Percentiles rank a stretch among this genome's conserved stretches.
phyloP scores from a whole-genome alignment of 2,888 invertebrate genomes.

The Acleris laterana region DNA sequence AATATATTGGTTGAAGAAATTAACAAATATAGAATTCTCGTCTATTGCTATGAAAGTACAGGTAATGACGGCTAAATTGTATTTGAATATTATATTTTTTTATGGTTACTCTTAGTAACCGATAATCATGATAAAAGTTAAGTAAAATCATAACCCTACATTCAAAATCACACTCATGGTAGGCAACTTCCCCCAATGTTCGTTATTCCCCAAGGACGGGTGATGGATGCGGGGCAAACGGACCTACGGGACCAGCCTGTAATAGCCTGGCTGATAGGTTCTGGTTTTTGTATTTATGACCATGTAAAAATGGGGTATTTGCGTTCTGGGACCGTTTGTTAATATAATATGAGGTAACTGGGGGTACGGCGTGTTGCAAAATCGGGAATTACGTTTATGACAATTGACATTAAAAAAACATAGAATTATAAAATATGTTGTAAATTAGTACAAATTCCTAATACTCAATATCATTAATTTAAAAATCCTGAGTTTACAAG shows the following conservation, averaged over 20 bases:
- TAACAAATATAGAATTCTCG: too few relatives aligned
- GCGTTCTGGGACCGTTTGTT: slow-evolving; percentile 11
- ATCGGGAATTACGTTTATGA: too few relatives aligned
- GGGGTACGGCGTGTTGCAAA: not conserved
- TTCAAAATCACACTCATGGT: slow-evolving; percentile 1
- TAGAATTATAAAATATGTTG: too few relatives aligned
- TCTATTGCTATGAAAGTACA: too few relatives aligned
- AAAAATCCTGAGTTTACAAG: too few relatives aligned
- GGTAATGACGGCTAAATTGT: too few relatives aligned
- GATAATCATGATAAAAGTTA: not conserved
- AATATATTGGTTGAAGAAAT: too few relatives aligned
- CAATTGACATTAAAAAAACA: too few relatives aligned
- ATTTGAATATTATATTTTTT: too few relatives aligned
- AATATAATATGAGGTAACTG: slow-evolving; percentile 2
- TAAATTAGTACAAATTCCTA: too few relatives aligned
- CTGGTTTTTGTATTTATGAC: slow-evolving; percentile 7
- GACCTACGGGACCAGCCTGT: slow-evolving; percentile 44
- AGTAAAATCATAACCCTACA: slow-evolving; percentile 6
- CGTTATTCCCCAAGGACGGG: slow-evolving; percentile 1
- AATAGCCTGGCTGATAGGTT: slow-evolving; percentile 35
- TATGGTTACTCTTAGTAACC: too few relatives aligned
- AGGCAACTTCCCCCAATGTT: not conserved
- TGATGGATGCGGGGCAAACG: slow-evolving; percentile 39
- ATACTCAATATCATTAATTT: too few relatives aligned
- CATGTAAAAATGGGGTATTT: slow-evolving; percentile 11